These are phyloP conservation scores for Danionella cerebrum DNA, from an alignment of 2,113 vertebrate genomes.

Conservation along the genomic window DNA sequence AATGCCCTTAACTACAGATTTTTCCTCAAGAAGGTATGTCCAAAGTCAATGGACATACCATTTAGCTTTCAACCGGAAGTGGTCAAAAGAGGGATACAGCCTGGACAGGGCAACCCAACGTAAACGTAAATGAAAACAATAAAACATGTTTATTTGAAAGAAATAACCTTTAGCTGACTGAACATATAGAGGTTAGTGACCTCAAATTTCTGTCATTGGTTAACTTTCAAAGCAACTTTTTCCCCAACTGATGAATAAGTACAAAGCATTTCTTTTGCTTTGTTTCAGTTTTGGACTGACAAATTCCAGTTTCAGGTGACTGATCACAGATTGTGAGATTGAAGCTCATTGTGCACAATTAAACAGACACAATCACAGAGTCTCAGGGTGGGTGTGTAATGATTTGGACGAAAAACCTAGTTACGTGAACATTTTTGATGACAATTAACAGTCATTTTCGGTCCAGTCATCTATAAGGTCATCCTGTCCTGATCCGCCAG, in stretches of 20 bases:
- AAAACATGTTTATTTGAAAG: too few species aligned
- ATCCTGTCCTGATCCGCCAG: not conserved
- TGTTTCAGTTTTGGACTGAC: not conserved
- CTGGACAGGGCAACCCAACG: too few species aligned
- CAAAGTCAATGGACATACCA: too few species aligned
- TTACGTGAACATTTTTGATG: conserved; percentile 1
- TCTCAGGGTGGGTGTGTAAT: not conserved
- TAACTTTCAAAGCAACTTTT: too few species aligned
- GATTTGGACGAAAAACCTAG: conserved; percentile 4
- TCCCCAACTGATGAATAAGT: not conserved
- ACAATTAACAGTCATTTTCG: conserved; percentile 12
- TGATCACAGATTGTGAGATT: conserved; percentile 9
- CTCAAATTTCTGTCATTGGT: too few species aligned
- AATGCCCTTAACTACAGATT: too few species aligned
- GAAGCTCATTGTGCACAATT: conserved; percentile 8
- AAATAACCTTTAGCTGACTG: too few species aligned
- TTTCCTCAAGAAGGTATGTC: too few species aligned
- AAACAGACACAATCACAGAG: not conserved
- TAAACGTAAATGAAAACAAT: too few species aligned
- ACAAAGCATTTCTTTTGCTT: not conserved
- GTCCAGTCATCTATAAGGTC: not conserved
- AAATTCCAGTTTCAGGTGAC: conserved; percentile 8
- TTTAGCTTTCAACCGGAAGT: too few species aligned
- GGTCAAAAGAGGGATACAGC: too few species aligned
- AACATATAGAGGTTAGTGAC: too few species aligned